phyloP scores from a whole-genome alignment of 2,113 vertebrate genomes.

The Oncorhynchus clarkii region DNA sequence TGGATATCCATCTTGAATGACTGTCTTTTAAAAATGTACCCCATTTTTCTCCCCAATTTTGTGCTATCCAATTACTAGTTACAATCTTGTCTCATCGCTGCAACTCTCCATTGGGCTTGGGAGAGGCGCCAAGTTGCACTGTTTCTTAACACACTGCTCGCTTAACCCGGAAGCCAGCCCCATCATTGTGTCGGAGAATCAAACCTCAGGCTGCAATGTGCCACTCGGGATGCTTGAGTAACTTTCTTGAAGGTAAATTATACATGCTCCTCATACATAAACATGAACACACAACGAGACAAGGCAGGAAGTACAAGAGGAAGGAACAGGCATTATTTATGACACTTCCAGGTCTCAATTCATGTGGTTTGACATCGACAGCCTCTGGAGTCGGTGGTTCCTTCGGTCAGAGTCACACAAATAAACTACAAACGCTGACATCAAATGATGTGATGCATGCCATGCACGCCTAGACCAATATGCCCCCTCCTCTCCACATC shows the following conservation, averaged over 20 bases:
- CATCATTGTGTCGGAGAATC: too few relatives aligned
- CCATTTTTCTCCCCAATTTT: too few relatives aligned
- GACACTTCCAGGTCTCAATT: slow-evolving; percentile 45
- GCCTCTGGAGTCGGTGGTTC: slow-evolving; percentile 38
- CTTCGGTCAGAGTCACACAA: slow-evolving; percentile 34
- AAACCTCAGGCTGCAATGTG: too few relatives aligned
- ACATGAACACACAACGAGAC: slow-evolving; percentile 50
- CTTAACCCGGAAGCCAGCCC: too few relatives aligned
- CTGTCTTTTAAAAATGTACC: background rate
- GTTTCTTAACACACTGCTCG: too few relatives aligned
- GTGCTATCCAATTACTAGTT: too few relatives aligned
- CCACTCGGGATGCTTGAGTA: slow-evolving; percentile 51
- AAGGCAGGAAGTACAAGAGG: slow-evolving; percentile 52
- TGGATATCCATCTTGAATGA: slow-evolving; percentile 55
- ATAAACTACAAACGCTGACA: slow-evolving; percentile 33
- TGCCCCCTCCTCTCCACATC: too few relatives aligned
- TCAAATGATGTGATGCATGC: background rate
- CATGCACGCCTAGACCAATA: too few relatives aligned
- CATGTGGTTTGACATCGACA: slow-evolving; percentile 51
- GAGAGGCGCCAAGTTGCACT: too few relatives aligned
- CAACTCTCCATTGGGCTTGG: too few relatives aligned
- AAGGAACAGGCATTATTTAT: slow-evolving; percentile 58
- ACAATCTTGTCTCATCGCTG: too few relatives aligned
- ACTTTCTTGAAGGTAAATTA: slow-evolving; percentile 61
- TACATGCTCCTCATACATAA: slow-evolving; percentile 58